These are phyloP conservation scores for Bucorvus abyssinicus DNA, from an alignment of 2,797 vertebrate species.

Conservation along the genomic window DNA sequence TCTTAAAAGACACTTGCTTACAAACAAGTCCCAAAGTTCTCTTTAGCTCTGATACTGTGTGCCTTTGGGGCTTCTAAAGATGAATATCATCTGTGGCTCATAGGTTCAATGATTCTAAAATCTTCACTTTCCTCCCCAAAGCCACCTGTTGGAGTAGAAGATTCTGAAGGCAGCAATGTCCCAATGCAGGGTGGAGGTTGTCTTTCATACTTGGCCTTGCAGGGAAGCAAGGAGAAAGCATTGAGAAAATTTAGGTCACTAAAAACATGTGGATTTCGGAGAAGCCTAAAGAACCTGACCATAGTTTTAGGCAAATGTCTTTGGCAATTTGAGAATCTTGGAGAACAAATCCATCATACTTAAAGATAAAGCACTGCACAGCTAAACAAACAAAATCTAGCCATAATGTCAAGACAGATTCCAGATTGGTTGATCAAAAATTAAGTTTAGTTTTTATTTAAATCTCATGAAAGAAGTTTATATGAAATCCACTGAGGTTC, in stretches of 20 bases:
- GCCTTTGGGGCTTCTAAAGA: neutral
- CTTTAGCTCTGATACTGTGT: neutral
- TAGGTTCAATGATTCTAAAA: neutral
- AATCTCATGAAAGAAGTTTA: conserved; percentile 74
- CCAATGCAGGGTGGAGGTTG: neutral
- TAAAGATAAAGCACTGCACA: conserved; percentile 59
- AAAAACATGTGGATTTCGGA: neutral
- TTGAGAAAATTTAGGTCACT: neutral
- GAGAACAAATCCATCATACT: neutral
- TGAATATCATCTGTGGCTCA: neutral
- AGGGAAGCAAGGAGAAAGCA: neutral
- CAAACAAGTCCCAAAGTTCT: neutral
- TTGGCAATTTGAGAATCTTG: neutral
- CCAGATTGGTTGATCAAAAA: conserved; percentile 64
- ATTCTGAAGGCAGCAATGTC: neutral
- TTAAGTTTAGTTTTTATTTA: conserved; percentile 75
- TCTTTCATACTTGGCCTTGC: neutral
- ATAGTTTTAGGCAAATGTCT: neutral
- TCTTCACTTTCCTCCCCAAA: neutral
- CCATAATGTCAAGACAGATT: conserved; percentile 62
- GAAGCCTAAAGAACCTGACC: neutral
- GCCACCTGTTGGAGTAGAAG: neutral
- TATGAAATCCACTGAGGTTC: conserved; percentile 82
- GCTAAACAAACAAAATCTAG: conserved; percentile 65
- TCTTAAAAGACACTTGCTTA: neutral